Evolutionary conservation across 2,888 invertebrate genomes (phyloP), one percentile per base, ranked within the genome.

Genomic region (Heteromurus nitidus): DNA sequence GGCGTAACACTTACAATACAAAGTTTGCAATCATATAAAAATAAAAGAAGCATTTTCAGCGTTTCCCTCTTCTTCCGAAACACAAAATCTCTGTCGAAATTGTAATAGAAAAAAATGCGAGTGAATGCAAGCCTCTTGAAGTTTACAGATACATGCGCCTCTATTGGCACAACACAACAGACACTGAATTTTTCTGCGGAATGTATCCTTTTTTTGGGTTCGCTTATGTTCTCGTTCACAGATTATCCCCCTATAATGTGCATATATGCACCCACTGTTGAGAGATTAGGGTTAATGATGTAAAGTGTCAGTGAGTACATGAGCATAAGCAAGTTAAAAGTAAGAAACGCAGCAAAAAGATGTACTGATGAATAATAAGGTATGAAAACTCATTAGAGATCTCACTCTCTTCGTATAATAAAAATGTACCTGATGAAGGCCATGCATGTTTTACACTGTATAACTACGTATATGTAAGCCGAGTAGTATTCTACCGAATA

Each of bases 231-330:
- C 53, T 24, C 22, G n/a, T 53, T 3, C 13, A 53, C 1, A 53
- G 20, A 26, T 28, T 53, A 53, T 53, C 24, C 28, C 30, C 28
- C 24, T 60, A 18, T 64, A n/a, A 42, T 44, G n/a, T 44, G 42
- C 65, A 31, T 60, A n/a, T n/a, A 76, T 68, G 76, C 68, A 31
- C 67, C 60, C 76, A 76, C 53, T 60, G 60, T 60, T 76, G 60
- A 55, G 67, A 75, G 58, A 76, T 76, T 76, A 76, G 68, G 76
- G 76, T 76, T 76, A 76, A 76, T 76, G 76, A 76, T 76, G 76
- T 68, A 76, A 75, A 67, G 76, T 76, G 76, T 76, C 76, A 76
- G 76, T 60, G 76, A 68, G 67, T 67, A 68, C 67, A 44, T 67
- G 47, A 58, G 36, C 65, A 64, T 67, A 42, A 30, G 44, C 67